phyloP scores from a whole-genome alignment of 2,888 invertebrate genomes.

The Meganola albula region DNA sequence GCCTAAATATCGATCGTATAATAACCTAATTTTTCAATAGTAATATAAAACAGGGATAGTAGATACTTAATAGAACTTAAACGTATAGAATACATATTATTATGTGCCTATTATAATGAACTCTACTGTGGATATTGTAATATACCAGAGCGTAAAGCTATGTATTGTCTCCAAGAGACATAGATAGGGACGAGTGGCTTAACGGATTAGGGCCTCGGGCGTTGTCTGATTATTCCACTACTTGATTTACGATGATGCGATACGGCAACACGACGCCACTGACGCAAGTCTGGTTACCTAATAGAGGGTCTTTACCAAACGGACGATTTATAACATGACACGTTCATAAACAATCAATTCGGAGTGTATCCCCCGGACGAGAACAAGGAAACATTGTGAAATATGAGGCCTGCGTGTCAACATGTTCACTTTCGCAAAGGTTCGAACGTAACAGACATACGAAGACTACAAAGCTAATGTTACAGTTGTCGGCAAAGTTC shows the following conservation, averaged over 20 bases:
- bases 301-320: constrained; percentile 50
- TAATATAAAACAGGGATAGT: constrained; percentile 21
- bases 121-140: constrained; percentile 47
- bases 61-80: constrained; percentile 22
- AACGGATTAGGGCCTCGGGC: constrained; percentile 63
- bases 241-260: constrained; percentile 73
- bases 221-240: constrained; percentile 66
- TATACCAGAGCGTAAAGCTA: constrained; percentile 46
- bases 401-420: constrained; percentile 54
- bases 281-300: constrained; percentile 58
- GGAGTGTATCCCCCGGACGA: constrained; percentile 26
- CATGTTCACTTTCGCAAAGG: constrained; percentile 51
- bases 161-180: constrained; percentile 62
- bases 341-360: constrained; percentile 59
- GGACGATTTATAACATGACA: constrained; percentile 63
- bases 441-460: constrained; percentile 17
- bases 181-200: constrained; percentile 65
- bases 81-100: constrained; percentile 31
- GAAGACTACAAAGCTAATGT: constrained; percentile 30
- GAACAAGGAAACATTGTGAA: constrained; percentile 50
- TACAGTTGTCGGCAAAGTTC: constrained; percentile 39
- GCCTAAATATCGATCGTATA: constrained; percentile 24
- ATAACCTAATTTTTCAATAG: constrained; percentile 22
- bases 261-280: constrained; percentile 47
- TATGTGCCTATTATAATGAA: constrained; percentile 48